Base-by-base conservation (phyloP, 2,797 vertebrate species). In the Enteromius argenteus region DNA sequence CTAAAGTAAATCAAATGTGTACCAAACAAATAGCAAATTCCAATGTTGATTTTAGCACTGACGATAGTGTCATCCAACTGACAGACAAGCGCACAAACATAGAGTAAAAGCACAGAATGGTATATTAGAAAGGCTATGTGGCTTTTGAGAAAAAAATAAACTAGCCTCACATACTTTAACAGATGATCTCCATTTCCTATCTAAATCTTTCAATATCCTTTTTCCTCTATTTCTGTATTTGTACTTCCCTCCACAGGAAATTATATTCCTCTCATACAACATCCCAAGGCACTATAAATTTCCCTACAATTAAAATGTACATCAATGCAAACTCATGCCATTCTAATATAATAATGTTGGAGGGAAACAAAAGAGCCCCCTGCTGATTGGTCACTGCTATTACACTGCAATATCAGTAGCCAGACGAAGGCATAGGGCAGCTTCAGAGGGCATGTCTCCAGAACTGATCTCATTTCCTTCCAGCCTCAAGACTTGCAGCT, bases 381-480 rank as follows among this genome's bases (percentile, higher is more conserved):
- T 64, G 69, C 53, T 85, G 79, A 37, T 46, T 15, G 42, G 15
- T 44, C 1, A 9, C 19, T 42, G 71, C 10, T 15, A 58, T 93
- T 96, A 98, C 92, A 99, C 90, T 76, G 97, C 96, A 10, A 99
- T 96, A 90, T 91, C 90, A 30, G 92, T 93, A 76, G 97, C 97
- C 21, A 93, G 90, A 37, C 97, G 96, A 89, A 99, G 94, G 91
- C 98, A 99, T 15, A 95, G 93, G 0, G 95, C 91, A 0, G 96
- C 96, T 0, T 99, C 97, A 0, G 91, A 89, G 0, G 98, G 98
- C 89, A 99, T 89, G 2, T 96, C 96, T n/a, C 92, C 91, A 1
- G 81, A 86, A 64, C 93, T 90, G 89, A 99, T 95, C 88, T 96
- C 96, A 3, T 99, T 99, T 5, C 97, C 98, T 0, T 99, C 98